Conservation (phyloP, 2,797 vertebrate genomes). For the Salmo trutta region DNA sequence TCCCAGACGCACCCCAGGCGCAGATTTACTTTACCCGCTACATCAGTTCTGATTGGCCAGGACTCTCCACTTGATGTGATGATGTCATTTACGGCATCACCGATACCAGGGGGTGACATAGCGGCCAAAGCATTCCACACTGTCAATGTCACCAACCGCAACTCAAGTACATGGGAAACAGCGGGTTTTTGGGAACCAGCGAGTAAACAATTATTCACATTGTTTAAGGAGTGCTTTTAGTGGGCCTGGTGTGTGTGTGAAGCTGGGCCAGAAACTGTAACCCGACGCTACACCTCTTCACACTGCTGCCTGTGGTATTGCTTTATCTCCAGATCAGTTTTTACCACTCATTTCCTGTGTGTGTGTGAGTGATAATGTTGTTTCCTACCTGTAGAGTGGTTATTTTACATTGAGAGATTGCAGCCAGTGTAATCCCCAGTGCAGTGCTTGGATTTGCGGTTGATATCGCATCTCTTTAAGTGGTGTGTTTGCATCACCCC, state of each 20-base stretch:
- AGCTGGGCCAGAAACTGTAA: conserved; percentile 38
- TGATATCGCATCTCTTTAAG: conserved; percentile 47
- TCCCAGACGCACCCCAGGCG: conserved; percentile 40
- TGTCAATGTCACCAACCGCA: conserved; percentile 31
- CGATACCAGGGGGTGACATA: conserved; percentile 26
- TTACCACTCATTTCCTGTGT: conserved; percentile 16
- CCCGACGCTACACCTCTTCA: conserved; percentile 17
- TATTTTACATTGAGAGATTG: conserved; percentile 24
- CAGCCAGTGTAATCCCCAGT: conserved; percentile 30
- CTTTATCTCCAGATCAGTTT: conserved; percentile 31
- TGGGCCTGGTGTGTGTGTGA: conserved; percentile 27
- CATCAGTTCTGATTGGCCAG: conserved; percentile 30
- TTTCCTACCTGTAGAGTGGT: conserved; percentile 17
- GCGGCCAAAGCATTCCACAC: conserved; percentile 23
- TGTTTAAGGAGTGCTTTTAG: conserved; percentile 34
- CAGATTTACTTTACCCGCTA: conserved; percentile 48
- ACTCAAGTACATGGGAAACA: conserved; percentile 22
- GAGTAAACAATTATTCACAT: conserved; percentile 35
- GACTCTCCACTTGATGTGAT: conserved; percentile 24
- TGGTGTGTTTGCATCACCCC: conserved; percentile 40
- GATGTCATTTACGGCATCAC: conserved; percentile 38
- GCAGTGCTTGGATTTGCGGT: conserved; percentile 40
- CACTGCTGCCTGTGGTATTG: conserved; percentile 25
- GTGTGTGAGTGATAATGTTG: conserved; percentile 15
- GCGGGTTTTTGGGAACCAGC: conserved; percentile 20